A percentile compares a stretch with the other conserved stretches of the same genome.
These are phyloP conservation scores for Ceratina australensis DNA, from an alignment of 1,140 invertebrate genomes.

Conservation along the genomic window DNA sequence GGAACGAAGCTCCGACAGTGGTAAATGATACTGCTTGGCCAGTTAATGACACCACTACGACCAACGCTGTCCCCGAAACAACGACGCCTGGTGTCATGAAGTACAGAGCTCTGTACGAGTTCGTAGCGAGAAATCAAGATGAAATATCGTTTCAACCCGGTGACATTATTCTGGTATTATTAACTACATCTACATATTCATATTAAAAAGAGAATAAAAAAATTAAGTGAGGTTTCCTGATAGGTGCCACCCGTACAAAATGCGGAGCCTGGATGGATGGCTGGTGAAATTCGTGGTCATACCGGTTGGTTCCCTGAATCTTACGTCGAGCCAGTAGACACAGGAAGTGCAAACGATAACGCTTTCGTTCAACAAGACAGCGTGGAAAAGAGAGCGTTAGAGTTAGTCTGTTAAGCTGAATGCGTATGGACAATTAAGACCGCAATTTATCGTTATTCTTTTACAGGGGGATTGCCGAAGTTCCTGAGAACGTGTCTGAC, in stretches of 20 bases:
- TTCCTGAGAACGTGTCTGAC: constrained; percentile 84
- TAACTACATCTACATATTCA: background rate
- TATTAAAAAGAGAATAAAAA: background rate
- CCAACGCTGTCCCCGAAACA: constrained; percentile 64
- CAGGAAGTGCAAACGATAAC: constrained; percentile 50
- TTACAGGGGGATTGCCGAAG: constrained; percentile 85
- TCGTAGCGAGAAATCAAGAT: constrained; percentile 94
- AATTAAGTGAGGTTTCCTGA: constrained; percentile 51
- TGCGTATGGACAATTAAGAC: background rate
- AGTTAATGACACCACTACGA: constrained; percentile 72
- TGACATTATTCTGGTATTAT: constrained; percentile 91
- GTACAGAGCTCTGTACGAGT: constrained; percentile 96
- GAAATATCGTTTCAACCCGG: constrained; percentile 97
- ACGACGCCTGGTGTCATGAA: constrained; percentile 81
- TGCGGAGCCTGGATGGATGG: constrained; percentile 98
- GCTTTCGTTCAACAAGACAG: constrained; percentile 75
- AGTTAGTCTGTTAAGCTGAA: constrained; percentile 69
- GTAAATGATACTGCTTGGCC: constrained; percentile 79
- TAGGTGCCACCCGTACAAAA: constrained; percentile 90
- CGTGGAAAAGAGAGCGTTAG: constrained; percentile 77
- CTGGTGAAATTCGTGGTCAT: constrained; percentile 92
- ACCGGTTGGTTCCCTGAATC: constrained; percentile 99
- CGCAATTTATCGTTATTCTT: background rate
- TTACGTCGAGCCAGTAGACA: constrained; percentile 92
- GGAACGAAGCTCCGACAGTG: constrained; percentile 74